These are phyloP conservation scores for Willowsia nigromaculata DNA, from an alignment of 2,888 invertebrate species.

Conservation along the genomic window DNA sequence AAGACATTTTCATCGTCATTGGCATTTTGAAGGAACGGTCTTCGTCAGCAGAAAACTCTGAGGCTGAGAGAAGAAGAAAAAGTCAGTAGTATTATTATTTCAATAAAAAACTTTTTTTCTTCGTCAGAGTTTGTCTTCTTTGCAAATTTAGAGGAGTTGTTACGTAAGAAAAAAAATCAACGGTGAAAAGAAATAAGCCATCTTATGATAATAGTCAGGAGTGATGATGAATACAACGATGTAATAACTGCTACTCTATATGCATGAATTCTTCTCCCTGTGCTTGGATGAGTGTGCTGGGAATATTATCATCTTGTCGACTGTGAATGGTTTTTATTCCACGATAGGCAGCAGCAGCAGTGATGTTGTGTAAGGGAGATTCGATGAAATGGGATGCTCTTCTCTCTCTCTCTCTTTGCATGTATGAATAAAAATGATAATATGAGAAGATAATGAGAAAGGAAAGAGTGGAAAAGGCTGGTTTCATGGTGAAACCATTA, in stretches of 20 bases:
- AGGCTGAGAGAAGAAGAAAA: not conserved
- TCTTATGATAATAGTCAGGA: conserved; percentile 32
- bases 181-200: conserved; percentile 42
- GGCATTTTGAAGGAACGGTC: conserved; percentile 41
- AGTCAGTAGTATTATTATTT: conserved; percentile 4
- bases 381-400: conserved; percentile 44
- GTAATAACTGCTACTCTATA: conserved; percentile 48
- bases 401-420: not conserved
- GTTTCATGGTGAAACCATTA: conserved; percentile 36
- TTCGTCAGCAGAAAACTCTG: conserved; percentile 48
- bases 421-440: conserved; percentile 44
- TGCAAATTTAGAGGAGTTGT: conserved; percentile 46
- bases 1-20: conserved; percentile 31
- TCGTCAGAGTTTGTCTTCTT: not conserved
- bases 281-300: not conserved
- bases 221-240: conserved; percentile 55
- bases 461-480: conserved; percentile 20
- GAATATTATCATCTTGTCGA: not conserved
- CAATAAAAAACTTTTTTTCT: not conserved
- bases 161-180: conserved; percentile 52
- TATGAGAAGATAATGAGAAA: conserved; percentile 44
- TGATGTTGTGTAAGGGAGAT: conserved; percentile 17
- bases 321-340: not conserved
- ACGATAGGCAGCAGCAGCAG: not conserved
- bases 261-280: conserved; percentile 17